Evolutionary conservation across 2,113 vertebrate genomes (phyloP), one percentile per base, ranked within the genome.

Genomic region (Psettodes erumei): DNA sequence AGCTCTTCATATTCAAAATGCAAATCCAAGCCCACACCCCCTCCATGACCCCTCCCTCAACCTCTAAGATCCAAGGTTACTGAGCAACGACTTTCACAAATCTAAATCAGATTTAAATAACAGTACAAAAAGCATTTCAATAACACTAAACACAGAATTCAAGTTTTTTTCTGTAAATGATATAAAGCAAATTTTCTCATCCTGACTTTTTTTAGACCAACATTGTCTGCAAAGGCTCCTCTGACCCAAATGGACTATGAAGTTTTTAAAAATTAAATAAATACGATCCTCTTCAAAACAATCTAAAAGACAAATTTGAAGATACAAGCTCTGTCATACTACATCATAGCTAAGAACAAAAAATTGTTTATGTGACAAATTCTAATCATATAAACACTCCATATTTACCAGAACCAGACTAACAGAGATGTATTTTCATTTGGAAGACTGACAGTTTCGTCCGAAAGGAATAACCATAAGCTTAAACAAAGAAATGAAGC

Each of bases 1-100:
- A 92, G 90, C 86, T 93, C 86, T 85, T 89, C 89, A 81, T 73
- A 87, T 73, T 90, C 87, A 91, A 90, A 89, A 92, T 90, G 88
- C 90, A 87, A 90, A 92, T 92, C 91, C 88, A 84, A 47, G 71
- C 77, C 79, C 81, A 43, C 69, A 55, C 63, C 70, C 82, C 82
- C 86, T 65, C 83, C 37, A 27, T 40, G 63, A 88, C 78, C 89
- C 86, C 89, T 87, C 86, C 77, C 74, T 83, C 77, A 56, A 73
- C 71, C 72, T 66, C 70, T 9, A 54, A 78, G 61, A 85, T 88
- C 82, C 74, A 55, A 87, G 80, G 86, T 90, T 86, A 91, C 87
- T 79, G 67, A 86, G 85, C 86, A 86, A 91, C 85, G 68, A 83
- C 77, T 82, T 88, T 83, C 2, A 40, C 35, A 83, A 83, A 86